Percentiles rank a stretch among this genome's conserved stretches.
Conservation (phyloP, 2,888 invertebrate genomes). For the Tricholauxania praeusta region DNA sequence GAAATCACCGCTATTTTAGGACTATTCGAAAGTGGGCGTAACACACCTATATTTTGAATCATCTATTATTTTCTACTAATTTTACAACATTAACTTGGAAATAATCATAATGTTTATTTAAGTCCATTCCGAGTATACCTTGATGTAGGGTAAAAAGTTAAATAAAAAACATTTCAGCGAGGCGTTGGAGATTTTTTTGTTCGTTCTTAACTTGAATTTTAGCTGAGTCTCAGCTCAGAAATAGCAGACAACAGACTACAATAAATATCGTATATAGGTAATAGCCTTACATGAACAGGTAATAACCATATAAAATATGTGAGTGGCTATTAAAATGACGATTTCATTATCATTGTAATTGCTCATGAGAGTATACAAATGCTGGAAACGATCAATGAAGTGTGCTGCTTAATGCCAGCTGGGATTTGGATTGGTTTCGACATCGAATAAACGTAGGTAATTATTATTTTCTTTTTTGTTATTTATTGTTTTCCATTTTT, state of each 20-base stretch:
- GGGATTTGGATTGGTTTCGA: slow-evolving; percentile 9
- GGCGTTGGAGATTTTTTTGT: slow-evolving; percentile 1
- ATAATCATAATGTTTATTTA: too few relatives aligned
- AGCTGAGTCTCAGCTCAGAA: too few relatives aligned
- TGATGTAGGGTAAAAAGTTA: not conserved
- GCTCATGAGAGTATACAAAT: not conserved
- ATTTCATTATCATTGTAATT: slow-evolving; percentile 22
- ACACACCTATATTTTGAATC: too few relatives aligned
- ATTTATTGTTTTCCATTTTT: not conserved
- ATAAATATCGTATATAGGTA: slow-evolving; percentile 2
- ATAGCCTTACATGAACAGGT: slow-evolving; percentile 10
- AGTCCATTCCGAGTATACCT: too few relatives aligned
- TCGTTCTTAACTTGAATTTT: not conserved
- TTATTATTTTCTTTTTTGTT: not conserved
- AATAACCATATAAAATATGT: slow-evolving; percentile 6
- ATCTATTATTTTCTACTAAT: too few relatives aligned
- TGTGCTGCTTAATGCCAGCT: slow-evolving; percentile 25
- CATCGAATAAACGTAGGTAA: too few relatives aligned
- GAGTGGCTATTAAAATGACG: not conserved
- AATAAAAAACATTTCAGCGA: not conserved
- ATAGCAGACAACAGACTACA: too few relatives aligned
- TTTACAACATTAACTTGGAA: too few relatives aligned
- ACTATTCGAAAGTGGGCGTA: too few relatives aligned
- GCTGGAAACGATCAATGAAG: slow-evolving; percentile 3
- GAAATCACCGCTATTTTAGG: too few relatives aligned